Evolutionary conservation across 2,888 invertebrate species (phyloP), one percentile per base, ranked within the genome.

Genomic region (Caenorhabditis plicata): DNA sequence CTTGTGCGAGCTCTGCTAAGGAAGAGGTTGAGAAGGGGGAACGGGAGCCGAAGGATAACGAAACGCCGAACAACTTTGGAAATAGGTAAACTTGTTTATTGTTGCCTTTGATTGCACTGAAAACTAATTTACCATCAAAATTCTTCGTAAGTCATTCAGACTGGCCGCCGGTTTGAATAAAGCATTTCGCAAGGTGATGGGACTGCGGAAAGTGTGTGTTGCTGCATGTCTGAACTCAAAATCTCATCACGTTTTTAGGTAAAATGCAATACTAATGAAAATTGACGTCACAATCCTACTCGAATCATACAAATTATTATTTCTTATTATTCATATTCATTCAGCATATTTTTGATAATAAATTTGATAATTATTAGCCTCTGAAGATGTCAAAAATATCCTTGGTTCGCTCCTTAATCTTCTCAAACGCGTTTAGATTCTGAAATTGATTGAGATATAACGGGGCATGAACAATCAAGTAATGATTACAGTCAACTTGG

Each of bases 391-490:
- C 48, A 38, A 61, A 41, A 11, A 57, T 40, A 32, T 66, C 66
- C 23, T 60, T 66, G 11, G 51, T 50, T 43, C 55, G 29, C 38
- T 62, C 49, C 25, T 63, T 60, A n/a, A 56, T 60, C 20, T 63
- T 57, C 19, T 55, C 58, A 41, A 62, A 46, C 20, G 58, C 54
- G 17, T 50, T 51, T 52, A 66, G 40, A 36, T 66, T 66, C 66
- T 66, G 54, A 42, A 65, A 29, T 19, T 5, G 11, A 41, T 2
- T 35, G 11, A 2, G 23, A 29, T 35, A 20, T 7, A 8, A 22
- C 29, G 25, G 3, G 11, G 4, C 13, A 9, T 29, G 33, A 15
- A 23, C 11, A 23, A 11, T 27, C 5, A 4, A 26, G 32, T 3
- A 23, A 36, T n/a, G n/a, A 43, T 29, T 22, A 68, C 68, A 20